Conservation (phyloP, 2,113 vertebrate genomes). For the Pongo pygmaeus region DNA sequence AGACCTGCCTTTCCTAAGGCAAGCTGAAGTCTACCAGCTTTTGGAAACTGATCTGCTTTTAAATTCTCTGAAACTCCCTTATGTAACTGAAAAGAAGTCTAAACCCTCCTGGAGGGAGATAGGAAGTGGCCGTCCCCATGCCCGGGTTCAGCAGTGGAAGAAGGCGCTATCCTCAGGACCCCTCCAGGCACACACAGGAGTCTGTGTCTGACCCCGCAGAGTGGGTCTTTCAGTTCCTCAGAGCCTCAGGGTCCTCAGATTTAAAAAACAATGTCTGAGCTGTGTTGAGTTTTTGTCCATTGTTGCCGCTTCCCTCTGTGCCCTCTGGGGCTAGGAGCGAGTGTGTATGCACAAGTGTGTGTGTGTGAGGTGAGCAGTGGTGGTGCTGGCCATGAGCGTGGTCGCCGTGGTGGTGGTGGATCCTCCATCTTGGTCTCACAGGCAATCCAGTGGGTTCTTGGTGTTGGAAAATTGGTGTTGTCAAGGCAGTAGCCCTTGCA, state of each 20-base stretch:
- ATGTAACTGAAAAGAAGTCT: neutral
- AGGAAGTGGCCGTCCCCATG: accelerated
- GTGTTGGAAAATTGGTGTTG: accelerated
- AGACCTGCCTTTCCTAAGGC: accelerated
- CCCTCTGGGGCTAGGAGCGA: neutral
- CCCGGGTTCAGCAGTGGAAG: too few relatives aligned
- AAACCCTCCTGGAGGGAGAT: neutral
- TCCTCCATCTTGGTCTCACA: neutral
- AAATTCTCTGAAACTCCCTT: neutral
- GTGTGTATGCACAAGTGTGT: neutral
- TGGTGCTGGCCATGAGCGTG: neutral
- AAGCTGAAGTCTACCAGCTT: accelerated
- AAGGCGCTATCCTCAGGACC: neutral
- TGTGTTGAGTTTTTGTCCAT: neutral
- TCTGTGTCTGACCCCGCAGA: too few relatives aligned
- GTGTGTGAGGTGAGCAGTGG: neutral
- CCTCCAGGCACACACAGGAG: too few relatives aligned
- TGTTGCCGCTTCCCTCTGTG: neutral
- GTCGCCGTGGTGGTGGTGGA: neutral
- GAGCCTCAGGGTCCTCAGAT: neutral
- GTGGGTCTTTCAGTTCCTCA: neutral
- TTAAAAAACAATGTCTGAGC: neutral
- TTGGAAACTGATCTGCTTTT: neutral
- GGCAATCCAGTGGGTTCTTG: neutral
- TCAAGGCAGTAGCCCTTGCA: neutral